Evolutionary conservation across 92 coral and sea anemone genomes (phyloP).

Genomic region (Heteractis magnifica): DNA sequence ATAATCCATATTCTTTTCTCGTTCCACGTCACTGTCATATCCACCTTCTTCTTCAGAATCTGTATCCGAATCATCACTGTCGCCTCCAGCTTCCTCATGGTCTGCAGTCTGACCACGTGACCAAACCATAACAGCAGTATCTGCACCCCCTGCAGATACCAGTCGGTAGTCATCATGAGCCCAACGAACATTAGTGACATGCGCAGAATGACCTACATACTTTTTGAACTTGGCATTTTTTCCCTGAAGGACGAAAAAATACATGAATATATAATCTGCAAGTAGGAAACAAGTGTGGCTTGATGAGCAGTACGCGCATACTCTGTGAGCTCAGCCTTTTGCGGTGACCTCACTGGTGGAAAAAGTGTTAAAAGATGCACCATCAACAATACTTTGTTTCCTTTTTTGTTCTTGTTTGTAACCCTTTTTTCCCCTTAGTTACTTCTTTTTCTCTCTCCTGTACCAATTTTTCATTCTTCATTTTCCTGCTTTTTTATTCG

Average conservation of each 20-base stretch:
- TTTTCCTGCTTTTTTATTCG: too few species aligned
- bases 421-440: too few species aligned
- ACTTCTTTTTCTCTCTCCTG: too few species aligned
- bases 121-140: constrained; percentile 97
- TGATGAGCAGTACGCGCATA: too few species aligned
- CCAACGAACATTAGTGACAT: constrained; percentile 99
- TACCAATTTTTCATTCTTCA: too few species aligned
- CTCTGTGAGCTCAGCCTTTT: too few species aligned
- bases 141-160: constrained; percentile 97
- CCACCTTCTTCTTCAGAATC: constrained; percentile 99
- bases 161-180: constrained; percentile 82
- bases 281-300: too few species aligned
- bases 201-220: constrained; percentile 96
- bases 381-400: too few species aligned
- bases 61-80: constrained; percentile 96
- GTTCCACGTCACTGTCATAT: constrained; percentile 92
- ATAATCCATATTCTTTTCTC: constrained; percentile 86
- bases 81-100: constrained; percentile 83
- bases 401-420: too few species aligned
- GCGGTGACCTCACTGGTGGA: too few species aligned
- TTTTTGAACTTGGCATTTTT: constrained; percentile 96
- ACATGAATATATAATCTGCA: not conserved
- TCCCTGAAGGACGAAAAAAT: constrained; percentile 48
- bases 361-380: too few species aligned
- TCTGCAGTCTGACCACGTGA: constrained; percentile 75